Evolutionary conservation across 2,888 invertebrate genomes (phyloP).

Genomic region (Mamestra brassicae): DNA sequence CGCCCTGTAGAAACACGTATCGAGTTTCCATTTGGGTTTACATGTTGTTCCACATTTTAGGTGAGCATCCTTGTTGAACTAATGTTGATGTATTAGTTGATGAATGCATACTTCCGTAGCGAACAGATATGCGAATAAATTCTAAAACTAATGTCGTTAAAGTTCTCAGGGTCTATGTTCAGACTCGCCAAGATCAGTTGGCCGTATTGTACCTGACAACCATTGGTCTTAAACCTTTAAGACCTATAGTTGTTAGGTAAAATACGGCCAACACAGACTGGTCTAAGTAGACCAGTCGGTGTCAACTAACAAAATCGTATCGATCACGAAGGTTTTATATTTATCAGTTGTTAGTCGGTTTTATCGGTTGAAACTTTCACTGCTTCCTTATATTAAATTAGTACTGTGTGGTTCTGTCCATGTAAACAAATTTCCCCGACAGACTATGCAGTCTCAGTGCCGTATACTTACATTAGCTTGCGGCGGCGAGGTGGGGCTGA

Average conservation of each 20-base stretch:
- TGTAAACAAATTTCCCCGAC: conserved; percentile 40
- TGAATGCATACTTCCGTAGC: neutral
- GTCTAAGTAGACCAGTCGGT: too few species aligned
- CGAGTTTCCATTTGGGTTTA: neutral
- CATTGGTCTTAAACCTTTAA: neutral
- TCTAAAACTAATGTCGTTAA: neutral
- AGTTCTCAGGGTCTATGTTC: too few species aligned
- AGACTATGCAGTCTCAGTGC: neutral
- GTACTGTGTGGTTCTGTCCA: neutral
- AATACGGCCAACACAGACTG: too few species aligned
- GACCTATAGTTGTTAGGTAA: too few species aligned
- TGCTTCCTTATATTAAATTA: neutral
- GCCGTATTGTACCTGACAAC: neutral
- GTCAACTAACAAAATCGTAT: neutral
- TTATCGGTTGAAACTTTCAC: neutral
- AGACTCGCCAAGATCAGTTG: too few species aligned
- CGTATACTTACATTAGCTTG: conserved; percentile 84
- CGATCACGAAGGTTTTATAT: neutral
- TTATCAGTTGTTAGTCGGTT: neutral
- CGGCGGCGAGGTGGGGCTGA: conserved; percentile 85
- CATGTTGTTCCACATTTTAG: neutral
- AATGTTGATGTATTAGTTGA: too few species aligned
- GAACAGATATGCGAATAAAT: neutral
- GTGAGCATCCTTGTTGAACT: neutral
- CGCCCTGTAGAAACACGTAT: neutral